A percentile compares a stretch with the other conserved stretches of the same genome.
Evolutionary conservation across 2,888 invertebrate species (phyloP).

Genomic region (Rhopalosiphum nymphaeae): DNA sequence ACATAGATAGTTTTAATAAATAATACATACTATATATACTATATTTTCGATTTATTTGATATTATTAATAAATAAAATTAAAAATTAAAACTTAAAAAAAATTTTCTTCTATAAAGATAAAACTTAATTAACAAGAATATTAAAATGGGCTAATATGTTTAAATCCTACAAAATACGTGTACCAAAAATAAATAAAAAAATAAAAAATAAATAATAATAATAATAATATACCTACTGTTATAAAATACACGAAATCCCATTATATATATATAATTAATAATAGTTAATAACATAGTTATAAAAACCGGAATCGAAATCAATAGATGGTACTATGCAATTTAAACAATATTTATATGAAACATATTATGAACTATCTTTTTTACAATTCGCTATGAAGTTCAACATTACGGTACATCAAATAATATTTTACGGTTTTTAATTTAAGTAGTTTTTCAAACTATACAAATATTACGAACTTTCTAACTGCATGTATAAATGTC

Average conservation of each 20-base stretch:
- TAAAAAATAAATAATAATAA: too few relatives aligned
- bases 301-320: constrained; percentile 7
- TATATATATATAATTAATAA: background rate
- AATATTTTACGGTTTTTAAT: constrained; percentile 3
- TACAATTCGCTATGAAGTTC: background rate
- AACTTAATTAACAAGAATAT: background rate
- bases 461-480: constrained; percentile 28
- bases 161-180: background rate
- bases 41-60: background rate
- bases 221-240: background rate
- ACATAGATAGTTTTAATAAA: background rate
- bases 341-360: background rate
- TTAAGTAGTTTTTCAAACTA: background rate
- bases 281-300: background rate
- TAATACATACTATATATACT: background rate
- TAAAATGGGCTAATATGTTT: background rate
- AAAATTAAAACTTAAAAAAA: background rate
- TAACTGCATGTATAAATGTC: background rate
- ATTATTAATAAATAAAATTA: background rate
- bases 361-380: background rate
- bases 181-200: background rate
- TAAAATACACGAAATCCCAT: background rate
- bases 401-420: background rate
- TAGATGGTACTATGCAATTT: background rate
- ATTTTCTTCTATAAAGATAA: background rate